phyloP scores from a whole-genome alignment of 2,113 vertebrate genomes.

The Phrynosoma platyrhinos region DNA sequence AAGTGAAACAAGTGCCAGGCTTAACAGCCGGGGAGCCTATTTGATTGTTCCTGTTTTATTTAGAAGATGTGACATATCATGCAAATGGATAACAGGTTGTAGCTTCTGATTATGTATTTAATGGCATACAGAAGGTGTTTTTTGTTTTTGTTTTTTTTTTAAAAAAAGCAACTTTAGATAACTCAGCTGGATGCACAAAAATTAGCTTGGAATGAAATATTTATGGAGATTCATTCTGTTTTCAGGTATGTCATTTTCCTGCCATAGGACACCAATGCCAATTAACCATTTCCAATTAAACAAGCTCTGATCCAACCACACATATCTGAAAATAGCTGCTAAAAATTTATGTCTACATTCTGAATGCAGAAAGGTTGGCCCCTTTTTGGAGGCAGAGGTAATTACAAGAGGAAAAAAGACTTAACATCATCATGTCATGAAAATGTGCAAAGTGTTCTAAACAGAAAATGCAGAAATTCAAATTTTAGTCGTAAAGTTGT shows the following conservation, averaged over 20 bases:
- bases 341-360: slow-evolving; percentile 19
- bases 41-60: not conserved
- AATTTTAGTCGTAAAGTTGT: not conserved
- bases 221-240: slow-evolving; percentile 74
- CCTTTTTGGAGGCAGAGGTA: slow-evolving; percentile 15
- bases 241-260: slow-evolving; percentile 73
- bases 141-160: not conserved
- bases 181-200: slow-evolving; percentile 69
- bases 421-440: not conserved
- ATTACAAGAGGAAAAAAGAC: slow-evolving; percentile 12
- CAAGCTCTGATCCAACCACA: slow-evolving; percentile 52
- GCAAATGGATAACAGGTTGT: slow-evolving; percentile 43
- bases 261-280: slow-evolving; percentile 65
- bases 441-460: slow-evolving; percentile 26
- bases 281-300: slow-evolving; percentile 75
- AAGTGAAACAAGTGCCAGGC: slow-evolving; percentile 15
- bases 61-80: slow-evolving; percentile 28
- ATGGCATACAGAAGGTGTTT: slow-evolving; percentile 48
- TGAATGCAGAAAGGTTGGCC: slow-evolving; percentile 27
- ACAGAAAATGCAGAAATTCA: not conserved
- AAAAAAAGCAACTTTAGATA: slow-evolving; percentile 61
- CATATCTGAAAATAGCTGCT: slow-evolving; percentile 41
- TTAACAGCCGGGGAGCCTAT: slow-evolving; percentile 30
- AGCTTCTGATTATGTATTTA: slow-evolving; percentile 64
- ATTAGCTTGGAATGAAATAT: slow-evolving; percentile 77